Conservation (phyloP, 2,888 invertebrate genomes). For the Agrochola circellaris region DNA sequence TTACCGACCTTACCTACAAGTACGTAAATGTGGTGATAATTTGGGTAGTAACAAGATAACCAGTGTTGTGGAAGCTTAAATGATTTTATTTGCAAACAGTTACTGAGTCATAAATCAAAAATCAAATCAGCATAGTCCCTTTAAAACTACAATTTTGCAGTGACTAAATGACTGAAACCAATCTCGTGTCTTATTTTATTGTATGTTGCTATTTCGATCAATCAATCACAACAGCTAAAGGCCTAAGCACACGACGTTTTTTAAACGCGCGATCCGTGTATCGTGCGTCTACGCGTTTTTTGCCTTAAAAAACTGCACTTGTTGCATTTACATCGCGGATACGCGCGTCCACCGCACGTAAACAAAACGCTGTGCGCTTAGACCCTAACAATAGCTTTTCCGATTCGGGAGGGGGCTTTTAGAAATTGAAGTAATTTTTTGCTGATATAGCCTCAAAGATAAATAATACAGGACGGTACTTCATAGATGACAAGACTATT, state of each 20-base stretch:
- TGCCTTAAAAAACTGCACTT: background rate
- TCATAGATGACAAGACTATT: background rate
- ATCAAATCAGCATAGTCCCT: too few species aligned
- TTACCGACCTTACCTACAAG: background rate
- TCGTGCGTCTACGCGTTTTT: too few species aligned
- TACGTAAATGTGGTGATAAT: background rate
- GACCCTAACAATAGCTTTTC: background rate
- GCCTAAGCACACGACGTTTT: background rate
- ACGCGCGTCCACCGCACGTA: background rate
- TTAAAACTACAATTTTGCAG: background rate
- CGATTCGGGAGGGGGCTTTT: background rate
- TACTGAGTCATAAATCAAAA: too few species aligned
- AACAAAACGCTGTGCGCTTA: background rate
- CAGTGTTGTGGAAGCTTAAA: background rate
- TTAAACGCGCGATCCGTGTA: background rate
- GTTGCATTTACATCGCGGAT: background rate
- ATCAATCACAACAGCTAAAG: background rate
- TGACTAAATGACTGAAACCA: background rate
- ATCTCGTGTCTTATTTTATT: background rate
- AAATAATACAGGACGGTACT: background rate
- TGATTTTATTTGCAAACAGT: background rate
- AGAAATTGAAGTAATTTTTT: background rate
- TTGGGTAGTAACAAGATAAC: background rate
- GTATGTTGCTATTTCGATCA: background rate
- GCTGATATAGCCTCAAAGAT: background rate